These are phyloP conservation scores for Himalopsyche tibetana DNA, from an alignment of 2,888 invertebrate species.

Conservation along the genomic window DNA sequence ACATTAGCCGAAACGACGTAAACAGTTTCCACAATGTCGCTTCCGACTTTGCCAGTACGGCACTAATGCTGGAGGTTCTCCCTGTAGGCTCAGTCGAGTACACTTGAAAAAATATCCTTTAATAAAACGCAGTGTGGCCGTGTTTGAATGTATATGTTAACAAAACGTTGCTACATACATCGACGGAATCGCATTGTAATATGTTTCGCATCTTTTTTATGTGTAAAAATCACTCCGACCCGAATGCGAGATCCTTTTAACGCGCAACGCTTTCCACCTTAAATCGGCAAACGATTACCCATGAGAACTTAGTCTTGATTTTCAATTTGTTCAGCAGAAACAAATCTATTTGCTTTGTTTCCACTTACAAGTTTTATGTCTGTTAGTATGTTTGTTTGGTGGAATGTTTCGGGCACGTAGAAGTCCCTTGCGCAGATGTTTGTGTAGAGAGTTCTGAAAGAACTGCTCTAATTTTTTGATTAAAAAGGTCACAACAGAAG, in stretches of 20 bases:
- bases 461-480: slow-evolving; percentile 47
- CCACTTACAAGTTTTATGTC: slow-evolving; percentile 62
- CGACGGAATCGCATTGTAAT: neutral
- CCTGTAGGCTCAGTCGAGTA: neutral
- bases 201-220: slow-evolving; percentile 1
- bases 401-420: slow-evolving; percentile 53
- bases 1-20: slow-evolving; percentile 57
- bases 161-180: neutral
- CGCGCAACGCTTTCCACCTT: slow-evolving; percentile 58
- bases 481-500: slow-evolving; percentile 26
- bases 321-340: slow-evolving; percentile 61
- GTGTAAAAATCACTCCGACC: slow-evolving; percentile 2
- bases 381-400: slow-evolving; percentile 56
- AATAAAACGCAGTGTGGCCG: neutral
- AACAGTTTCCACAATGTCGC: slow-evolving; percentile 62
- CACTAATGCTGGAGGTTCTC: slow-evolving; percentile 31
- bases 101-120: neutral
- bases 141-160: slow-evolving; percentile 2
- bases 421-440: slow-evolving; percentile 37
- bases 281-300: slow-evolving; percentile 63
- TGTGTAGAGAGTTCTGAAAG: slow-evolving; percentile 43
- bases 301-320: slow-evolving; percentile 60
- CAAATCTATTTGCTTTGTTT: slow-evolving; percentile 56
- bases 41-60: slow-evolving; percentile 52
- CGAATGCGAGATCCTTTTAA: slow-evolving; percentile 49